Evolutionary conservation across 1,140 invertebrate genomes (phyloP), one percentile per base, ranked within the genome.

Genomic region (Saccostrea cuccullata): DNA sequence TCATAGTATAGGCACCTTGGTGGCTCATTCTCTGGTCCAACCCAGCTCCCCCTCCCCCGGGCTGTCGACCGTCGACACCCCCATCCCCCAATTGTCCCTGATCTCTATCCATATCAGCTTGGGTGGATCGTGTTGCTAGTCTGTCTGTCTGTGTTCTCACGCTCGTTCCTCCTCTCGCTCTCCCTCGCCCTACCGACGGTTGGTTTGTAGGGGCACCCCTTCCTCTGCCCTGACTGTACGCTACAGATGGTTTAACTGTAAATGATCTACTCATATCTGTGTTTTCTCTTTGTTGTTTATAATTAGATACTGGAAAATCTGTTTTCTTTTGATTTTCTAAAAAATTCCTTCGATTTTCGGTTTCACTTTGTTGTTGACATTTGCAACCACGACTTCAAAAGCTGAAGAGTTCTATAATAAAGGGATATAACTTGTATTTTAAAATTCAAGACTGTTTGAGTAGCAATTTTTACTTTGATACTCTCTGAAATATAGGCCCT

Each of bases 1-100:
- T 85, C 84, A 85, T 85, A 23, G 84, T 85, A 56, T 30, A 85
- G 8, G 55, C 84, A 4, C 84, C 84, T 9, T 85, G 84, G 84
- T 85, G 58, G 20, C 47, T 56, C 84, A 85, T 85, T 47, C 84
- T 85, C 30, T 85, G 84, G 5, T 60, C 47, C 30, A 60, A n/a
- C 8, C 40, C 82, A 17, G 70, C 4, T 20, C 2, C 13, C n/a
- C 9, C 77, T 40, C 20, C n/a, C 83, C n/a, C 30, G 30, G 36
- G 83, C 55, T 15, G 83, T 56, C 55, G 40, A 30, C 47, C n/a
- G 30, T 36, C 30, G 15, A 40, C 17, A 17, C 30, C 13, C 23
- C 77, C 82, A n/a, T 83, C 82, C 17, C n/a, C n/a, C 1, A 55
- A 4, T 5, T 36, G 15, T 64, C 17, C 55, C 23, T 55, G 55